These are phyloP conservation scores for Eledona agricola DNA, from an alignment of 2,888 invertebrate genomes.

Conservation along the genomic window DNA sequence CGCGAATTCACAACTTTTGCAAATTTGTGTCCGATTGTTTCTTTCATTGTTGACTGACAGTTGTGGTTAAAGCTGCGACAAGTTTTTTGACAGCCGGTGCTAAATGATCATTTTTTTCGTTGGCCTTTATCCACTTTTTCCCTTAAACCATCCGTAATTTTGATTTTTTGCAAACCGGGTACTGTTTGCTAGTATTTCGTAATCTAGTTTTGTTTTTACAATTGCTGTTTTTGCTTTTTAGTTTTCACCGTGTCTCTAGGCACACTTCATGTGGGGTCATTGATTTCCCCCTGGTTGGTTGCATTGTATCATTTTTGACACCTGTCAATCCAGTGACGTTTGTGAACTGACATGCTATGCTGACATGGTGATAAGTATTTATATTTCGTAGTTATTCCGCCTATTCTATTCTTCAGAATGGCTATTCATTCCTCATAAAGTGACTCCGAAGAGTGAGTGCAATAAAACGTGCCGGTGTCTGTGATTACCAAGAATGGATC, in stretches of 20 bases:
- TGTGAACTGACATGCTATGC: no score
- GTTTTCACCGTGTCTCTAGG: no score
- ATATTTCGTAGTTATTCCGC: background rate
- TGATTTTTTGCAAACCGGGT: no score
- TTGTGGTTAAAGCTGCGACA: slow-evolving; percentile 12
- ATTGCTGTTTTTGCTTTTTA: no score
- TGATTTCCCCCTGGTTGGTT: no score
- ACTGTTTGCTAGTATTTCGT: no score
- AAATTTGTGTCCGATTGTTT: slow-evolving; percentile 15
- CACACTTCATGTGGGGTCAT: no score
- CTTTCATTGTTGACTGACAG: slow-evolving; percentile 26
- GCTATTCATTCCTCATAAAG: background rate
- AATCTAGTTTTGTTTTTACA: no score
- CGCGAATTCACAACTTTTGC: slow-evolving; percentile 1
- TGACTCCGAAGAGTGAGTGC: background rate
- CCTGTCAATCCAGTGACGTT: no score
- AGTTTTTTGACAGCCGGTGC: slow-evolving; percentile 5
- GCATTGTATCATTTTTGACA: no score
- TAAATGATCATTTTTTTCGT: background rate
- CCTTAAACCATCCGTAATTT: no score
- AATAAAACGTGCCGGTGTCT: slow-evolving; percentile 2
- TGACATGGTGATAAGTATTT: slow-evolving; percentile 10
- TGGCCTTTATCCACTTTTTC: no score
- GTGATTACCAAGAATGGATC: slow-evolving; percentile 18
- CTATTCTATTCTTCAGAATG: slow-evolving; percentile 7